Percentiles rank a stretch among this genome's conserved stretches.
phyloP scores from a whole-genome alignment of 2,797 vertebrate genomes.

The Pseudocheirus occidentalis region DNA sequence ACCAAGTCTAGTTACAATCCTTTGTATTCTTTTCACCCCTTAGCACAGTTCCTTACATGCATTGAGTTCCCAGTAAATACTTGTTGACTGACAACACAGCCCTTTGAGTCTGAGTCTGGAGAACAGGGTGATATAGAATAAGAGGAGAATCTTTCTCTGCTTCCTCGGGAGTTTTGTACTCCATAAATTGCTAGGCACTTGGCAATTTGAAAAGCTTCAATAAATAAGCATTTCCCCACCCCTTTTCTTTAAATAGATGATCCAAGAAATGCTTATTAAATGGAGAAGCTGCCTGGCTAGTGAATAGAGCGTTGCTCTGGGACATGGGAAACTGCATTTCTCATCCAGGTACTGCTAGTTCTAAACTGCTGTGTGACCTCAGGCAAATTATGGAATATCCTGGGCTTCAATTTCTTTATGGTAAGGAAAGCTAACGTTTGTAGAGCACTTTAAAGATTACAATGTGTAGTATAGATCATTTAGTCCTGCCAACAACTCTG shows the following conservation, averaged over 20 bases:
- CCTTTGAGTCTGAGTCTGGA: neutral
- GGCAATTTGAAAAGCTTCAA: neutral
- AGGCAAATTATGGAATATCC: neutral
- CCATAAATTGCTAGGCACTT: neutral
- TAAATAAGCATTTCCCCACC: neutral
- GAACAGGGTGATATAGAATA: neutral
- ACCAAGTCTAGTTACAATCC: neutral
- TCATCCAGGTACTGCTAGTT: neutral
- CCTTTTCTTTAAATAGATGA: neutral
- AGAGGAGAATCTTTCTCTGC: neutral
- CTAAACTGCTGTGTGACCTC: neutral
- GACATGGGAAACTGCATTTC: neutral
- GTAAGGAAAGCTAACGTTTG: neutral
- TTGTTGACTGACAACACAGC: neutral
- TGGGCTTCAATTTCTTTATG: neutral
- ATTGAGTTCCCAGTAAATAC: neutral
- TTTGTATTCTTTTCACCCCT: neutral
- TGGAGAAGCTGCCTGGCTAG: neutral
- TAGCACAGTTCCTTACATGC: neutral
- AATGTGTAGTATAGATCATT: neutral
- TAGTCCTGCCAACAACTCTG: neutral
- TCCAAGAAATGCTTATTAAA: neutral
- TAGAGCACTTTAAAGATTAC: neutral
- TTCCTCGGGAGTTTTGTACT: neutral
- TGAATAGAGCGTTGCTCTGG: neutral